phyloP scores from a whole-genome alignment of 2,888 invertebrate genomes.

The Acleris literana region DNA sequence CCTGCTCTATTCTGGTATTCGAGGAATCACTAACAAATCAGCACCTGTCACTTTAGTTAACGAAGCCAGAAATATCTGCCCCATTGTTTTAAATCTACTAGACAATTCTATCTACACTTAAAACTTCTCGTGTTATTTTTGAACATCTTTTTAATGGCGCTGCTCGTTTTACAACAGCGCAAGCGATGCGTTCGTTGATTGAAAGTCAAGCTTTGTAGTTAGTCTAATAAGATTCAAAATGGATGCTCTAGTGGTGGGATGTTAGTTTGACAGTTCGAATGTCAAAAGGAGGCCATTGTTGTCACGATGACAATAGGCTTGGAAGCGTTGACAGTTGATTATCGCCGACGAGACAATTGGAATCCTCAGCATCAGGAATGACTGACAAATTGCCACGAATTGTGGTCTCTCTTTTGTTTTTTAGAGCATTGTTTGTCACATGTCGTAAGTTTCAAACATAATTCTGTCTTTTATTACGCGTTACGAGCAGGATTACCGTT shows the following conservation, averaged over 20 bases:
- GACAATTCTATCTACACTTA: constrained; percentile 70
- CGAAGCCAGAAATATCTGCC: constrained; percentile 62
- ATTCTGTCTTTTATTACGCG: constrained; percentile 51
- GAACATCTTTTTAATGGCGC: constrained; percentile 58
- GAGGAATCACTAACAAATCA: constrained; percentile 71
- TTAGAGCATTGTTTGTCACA: constrained; percentile 56
- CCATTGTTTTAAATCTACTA: constrained; percentile 71
- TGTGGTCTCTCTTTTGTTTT: constrained; percentile 53
- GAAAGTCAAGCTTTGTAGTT: constrained; percentile 39
- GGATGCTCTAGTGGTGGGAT: constrained; percentile 32
- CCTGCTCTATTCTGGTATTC: constrained; percentile 67
- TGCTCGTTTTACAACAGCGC: constrained; percentile 48
- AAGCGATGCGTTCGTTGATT: constrained; percentile 43
- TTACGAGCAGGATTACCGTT: constrained; percentile 59
- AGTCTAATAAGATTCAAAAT: constrained; percentile 46
- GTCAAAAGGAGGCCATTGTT: constrained; percentile 57
- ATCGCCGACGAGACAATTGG: constrained; percentile 64
- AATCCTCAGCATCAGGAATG: constrained; percentile 63
- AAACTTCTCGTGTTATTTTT: constrained; percentile 61
- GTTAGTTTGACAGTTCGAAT: constrained; percentile 40
- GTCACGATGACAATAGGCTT: constrained; percentile 68
- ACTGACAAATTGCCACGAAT: constrained; percentile 70
- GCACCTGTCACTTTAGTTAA: constrained; percentile 74
- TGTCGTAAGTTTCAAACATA: constrained; percentile 39
- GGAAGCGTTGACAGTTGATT: constrained; percentile 71